Conservation (phyloP, 2,888 invertebrate species). For the Copidosoma aretas region DNA sequence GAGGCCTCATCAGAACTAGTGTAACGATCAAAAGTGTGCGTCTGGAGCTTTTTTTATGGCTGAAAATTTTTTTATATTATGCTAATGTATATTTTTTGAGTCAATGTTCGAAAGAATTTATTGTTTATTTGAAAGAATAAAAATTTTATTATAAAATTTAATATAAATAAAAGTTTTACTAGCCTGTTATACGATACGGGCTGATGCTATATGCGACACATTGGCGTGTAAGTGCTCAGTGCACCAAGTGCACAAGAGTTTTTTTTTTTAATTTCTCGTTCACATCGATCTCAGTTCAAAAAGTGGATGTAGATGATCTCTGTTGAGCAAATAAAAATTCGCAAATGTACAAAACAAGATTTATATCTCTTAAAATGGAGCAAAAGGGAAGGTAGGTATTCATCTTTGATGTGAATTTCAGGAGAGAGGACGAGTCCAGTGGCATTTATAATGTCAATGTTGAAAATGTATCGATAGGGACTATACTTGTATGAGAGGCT, state of each 20-base stretch:
- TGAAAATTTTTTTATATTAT: constrained; percentile 25
- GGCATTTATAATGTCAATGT: no score
- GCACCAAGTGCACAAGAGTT: constrained; percentile 28
- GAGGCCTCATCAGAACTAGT: constrained; percentile 5
- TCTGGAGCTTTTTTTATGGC: constrained; percentile 26
- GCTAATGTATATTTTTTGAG: constrained; percentile 13
- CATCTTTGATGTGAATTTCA: no score
- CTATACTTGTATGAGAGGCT: no score
- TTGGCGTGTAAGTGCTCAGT: constrained; percentile 34
- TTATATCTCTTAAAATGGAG: no score
- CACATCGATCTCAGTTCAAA: no score
- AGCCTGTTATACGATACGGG: constrained; percentile 32
- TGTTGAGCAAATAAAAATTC: no score
- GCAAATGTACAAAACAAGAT: no score
- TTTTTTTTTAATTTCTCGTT: no score
- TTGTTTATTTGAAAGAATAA: constrained; percentile 27
- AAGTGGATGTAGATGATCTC: no score
- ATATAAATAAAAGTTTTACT: constrained; percentile 38
- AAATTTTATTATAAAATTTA: constrained; percentile 15
- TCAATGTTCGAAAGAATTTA: constrained; percentile 11
- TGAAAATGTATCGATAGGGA: no score
- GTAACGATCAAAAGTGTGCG: constrained; percentile 24
- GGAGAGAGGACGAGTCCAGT: no score
- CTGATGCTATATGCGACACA: constrained; percentile 18
- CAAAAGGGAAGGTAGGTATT: no score